These are phyloP conservation scores for Tetramorium alpestre DNA, from an alignment of 1,140 invertebrate genomes.

Conservation along the genomic window DNA sequence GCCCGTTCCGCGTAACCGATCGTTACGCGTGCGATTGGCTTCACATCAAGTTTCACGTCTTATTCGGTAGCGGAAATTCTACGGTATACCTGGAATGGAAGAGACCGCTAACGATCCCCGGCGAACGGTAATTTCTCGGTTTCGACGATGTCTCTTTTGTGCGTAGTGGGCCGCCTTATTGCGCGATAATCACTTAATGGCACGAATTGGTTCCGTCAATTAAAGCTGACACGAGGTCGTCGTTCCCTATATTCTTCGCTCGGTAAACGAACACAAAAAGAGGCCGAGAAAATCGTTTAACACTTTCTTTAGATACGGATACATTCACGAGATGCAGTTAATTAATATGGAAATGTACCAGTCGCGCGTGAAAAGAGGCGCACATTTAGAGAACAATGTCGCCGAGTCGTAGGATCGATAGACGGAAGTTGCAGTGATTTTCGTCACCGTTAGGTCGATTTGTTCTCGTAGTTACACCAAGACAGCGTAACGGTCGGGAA, in stretches of 20 bases:
- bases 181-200: slow-evolving; percentile 59
- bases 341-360: neutral
- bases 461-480: slow-evolving; percentile 33
- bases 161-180: slow-evolving; percentile 15
- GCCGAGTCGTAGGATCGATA: neutral
- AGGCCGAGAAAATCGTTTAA: slow-evolving; percentile 1
- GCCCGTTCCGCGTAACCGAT: slow-evolving; percentile 5
- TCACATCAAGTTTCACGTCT: neutral
- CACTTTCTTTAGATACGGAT: neutral
- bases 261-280: neutral
- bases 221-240: slow-evolving; percentile 48
- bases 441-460: slow-evolving; percentile 39
- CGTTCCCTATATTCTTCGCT: neutral
- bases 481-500: slow-evolving; percentile 49
- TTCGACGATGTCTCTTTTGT: slow-evolving; percentile 40
- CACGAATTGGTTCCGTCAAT: slow-evolving; percentile 56
- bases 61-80: slow-evolving; percentile 21
- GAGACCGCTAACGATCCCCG: slow-evolving; percentile 30
- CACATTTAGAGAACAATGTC: neutral
- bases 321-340: neutral
- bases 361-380: too few relatives aligned
- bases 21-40: slow-evolving; percentile 8
- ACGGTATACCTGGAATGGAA: neutral
- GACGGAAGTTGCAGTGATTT: slow-evolving; percentile 13
- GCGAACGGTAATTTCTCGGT: slow-evolving; percentile 21